These are phyloP conservation scores for Epizoanthus stellaris DNA, from an alignment of 92 coral and sea anemone genomes.

Conservation along the genomic window DNA sequence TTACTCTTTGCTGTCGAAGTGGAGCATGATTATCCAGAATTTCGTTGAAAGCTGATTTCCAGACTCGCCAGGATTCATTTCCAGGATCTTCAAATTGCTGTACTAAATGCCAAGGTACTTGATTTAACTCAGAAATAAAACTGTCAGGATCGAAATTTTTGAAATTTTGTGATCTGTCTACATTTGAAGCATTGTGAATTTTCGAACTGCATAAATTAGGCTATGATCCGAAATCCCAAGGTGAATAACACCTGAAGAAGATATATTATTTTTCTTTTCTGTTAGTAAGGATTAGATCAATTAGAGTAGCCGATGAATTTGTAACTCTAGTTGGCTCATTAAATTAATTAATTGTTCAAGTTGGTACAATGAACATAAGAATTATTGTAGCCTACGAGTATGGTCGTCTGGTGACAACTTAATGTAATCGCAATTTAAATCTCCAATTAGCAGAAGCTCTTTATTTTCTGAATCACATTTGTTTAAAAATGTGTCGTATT, in stretches of 20 bases:
- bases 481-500: constrained; percentile 43
- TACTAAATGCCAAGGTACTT: no score
- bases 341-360: constrained; percentile 49
- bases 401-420: constrained; percentile 39
- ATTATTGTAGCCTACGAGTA: constrained; percentile 43
- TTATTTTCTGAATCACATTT: constrained; percentile 46
- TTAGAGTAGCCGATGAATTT: background rate
- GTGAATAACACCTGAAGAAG: constrained; percentile 3
- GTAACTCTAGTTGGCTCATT: constrained; percentile 59
- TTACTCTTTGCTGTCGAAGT: no score
- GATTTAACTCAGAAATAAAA: no score
- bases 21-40: no score
- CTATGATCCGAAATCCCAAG: constrained; percentile 5
- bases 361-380: constrained; percentile 44
- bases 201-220: constrained; percentile 18
- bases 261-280: background rate
- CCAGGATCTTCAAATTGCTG: no score
- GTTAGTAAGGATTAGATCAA: constrained; percentile 1
- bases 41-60: no score
- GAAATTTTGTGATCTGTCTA: background rate
- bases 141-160: no score
- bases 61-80: no score
- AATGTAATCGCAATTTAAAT: constrained; percentile 36
- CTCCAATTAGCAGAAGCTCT: constrained; percentile 50
- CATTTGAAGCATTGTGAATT: constrained; percentile 26